Conservation (phyloP, 2,888 invertebrate genomes). For the Busseola fusca region DNA sequence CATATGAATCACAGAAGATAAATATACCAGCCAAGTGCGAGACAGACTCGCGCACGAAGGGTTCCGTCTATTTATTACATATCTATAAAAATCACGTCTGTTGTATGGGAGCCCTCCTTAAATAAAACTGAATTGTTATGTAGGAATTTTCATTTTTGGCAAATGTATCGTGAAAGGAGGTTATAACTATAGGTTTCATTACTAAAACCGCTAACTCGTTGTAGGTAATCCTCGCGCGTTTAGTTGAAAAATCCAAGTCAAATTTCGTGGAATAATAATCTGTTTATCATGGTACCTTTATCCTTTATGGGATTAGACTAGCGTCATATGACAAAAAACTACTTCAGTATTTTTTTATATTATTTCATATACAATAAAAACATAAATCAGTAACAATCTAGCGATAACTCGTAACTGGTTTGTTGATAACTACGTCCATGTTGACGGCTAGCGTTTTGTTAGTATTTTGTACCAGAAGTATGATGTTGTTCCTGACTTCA, state of each 20-base stretch:
- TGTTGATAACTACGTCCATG: slow-evolving; percentile 38
- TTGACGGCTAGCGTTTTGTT: slow-evolving; percentile 40
- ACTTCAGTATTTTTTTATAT: slow-evolving; percentile 31
- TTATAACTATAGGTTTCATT: not conserved
- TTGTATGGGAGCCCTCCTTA: no score
- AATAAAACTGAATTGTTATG: no score
- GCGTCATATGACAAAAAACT: not conserved
- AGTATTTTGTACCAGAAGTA: slow-evolving; percentile 39
- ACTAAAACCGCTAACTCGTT: slow-evolving; percentile 1
- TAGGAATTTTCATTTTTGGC: no score
- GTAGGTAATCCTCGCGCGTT: not conserved
- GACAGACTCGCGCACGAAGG: no score
- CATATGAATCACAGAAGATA: no score
- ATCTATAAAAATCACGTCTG: no score
- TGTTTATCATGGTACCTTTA: slow-evolving; percentile 3
- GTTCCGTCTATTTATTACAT: no score
- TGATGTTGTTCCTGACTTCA: slow-evolving; percentile 71
- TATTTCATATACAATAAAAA: slow-evolving; percentile 19
- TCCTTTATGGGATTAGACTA: not conserved
- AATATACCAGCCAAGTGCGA: no score
- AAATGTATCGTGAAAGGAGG: no score
- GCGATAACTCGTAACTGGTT: slow-evolving; percentile 31
- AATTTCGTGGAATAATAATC: not conserved
- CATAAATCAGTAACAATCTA: slow-evolving; percentile 41
- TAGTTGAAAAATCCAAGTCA: not conserved